Evolutionary conservation across 2,888 invertebrate species (phyloP).

Genomic region (Apamea crenata): DNA sequence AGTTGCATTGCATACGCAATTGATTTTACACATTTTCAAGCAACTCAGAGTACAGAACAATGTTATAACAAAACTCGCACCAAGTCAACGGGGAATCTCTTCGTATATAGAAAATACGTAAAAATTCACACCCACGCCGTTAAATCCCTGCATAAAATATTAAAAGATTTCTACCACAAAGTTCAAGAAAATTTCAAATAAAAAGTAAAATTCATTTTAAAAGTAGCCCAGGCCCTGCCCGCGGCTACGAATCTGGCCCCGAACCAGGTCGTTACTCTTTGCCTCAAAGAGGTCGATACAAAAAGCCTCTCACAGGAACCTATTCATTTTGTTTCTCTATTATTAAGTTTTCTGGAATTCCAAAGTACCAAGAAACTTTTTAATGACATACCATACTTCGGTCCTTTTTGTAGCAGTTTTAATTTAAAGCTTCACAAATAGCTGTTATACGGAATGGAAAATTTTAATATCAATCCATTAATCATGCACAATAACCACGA

Average conservation of each 20-base stretch:
- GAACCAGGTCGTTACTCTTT: slow-evolving; percentile 74
- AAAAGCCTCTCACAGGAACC: slow-evolving; percentile 71
- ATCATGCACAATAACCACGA: slow-evolving; percentile 44
- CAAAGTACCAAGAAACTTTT: slow-evolving; percentile 65
- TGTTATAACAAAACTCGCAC: slow-evolving; percentile 24
- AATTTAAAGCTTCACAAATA: slow-evolving; percentile 36
- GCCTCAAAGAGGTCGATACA: slow-evolving; percentile 69
- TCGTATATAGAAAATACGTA: slow-evolving; percentile 40
- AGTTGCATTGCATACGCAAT: slow-evolving; percentile 35
- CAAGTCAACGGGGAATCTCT: slow-evolving; percentile 18
- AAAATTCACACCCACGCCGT: slow-evolving; percentile 42
- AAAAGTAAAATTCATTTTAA: slow-evolving; percentile 65
- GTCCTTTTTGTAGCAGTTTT: slow-evolving; percentile 40
- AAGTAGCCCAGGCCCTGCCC: slow-evolving; percentile 64
- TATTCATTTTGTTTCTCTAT: slow-evolving; percentile 74
- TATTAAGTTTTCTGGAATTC: slow-evolving; percentile 71
- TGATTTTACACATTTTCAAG: slow-evolving; percentile 44
- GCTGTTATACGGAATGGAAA: slow-evolving; percentile 26
- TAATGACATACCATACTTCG: slow-evolving; percentile 59
- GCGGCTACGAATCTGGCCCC: slow-evolving; percentile 69
- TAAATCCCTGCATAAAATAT: slow-evolving; percentile 58
- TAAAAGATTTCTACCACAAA: slow-evolving; percentile 55
- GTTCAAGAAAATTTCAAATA: slow-evolving; percentile 60
- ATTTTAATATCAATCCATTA: slow-evolving; percentile 47
- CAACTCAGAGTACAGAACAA: slow-evolving; percentile 38